Conservation (phyloP, 2,797 vertebrate genomes). For the Sphenopsis melanotis region DNA sequence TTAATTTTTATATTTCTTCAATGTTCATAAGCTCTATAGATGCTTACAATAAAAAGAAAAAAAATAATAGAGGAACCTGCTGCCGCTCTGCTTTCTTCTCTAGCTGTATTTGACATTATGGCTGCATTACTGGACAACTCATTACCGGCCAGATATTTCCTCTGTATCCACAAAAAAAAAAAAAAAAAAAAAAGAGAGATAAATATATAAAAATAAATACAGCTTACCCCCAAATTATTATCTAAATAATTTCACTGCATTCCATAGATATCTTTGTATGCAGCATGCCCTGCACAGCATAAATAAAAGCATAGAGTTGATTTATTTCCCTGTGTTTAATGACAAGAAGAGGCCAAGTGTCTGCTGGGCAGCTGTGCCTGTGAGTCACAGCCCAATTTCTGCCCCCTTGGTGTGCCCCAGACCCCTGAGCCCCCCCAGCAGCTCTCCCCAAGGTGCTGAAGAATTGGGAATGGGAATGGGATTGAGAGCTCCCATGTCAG, state of each 20-base stretch:
- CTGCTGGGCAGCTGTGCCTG: not conserved
- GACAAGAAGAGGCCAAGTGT: not conserved
- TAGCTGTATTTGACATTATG: not conserved
- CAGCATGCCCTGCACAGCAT: not conserved
- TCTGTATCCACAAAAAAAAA: not conserved
- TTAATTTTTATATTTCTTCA: not conserved
- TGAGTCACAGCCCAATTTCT: not conserved
- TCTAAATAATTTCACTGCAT: not conserved
- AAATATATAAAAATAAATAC: not conserved
- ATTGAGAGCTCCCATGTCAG: not conserved
- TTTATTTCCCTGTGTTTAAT: not conserved
- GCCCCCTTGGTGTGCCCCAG: not conserved
- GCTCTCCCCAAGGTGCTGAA: not conserved
- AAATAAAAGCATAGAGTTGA: not conserved
- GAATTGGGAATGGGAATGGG: not conserved
- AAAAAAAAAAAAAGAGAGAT: no score
- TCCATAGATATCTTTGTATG: not conserved
- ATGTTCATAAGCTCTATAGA: not conserved
- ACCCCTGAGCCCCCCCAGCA: not conserved
- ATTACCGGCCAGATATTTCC: not conserved
- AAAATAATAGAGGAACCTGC: not conserved
- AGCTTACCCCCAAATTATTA: not conserved
- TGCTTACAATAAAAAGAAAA: not conserved
- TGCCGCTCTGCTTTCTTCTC: not conserved
- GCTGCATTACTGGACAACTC: not conserved